Evolutionary conservation across 2,113 vertebrate genomes (phyloP).

Genomic region (Casuarius casuarius): DNA sequence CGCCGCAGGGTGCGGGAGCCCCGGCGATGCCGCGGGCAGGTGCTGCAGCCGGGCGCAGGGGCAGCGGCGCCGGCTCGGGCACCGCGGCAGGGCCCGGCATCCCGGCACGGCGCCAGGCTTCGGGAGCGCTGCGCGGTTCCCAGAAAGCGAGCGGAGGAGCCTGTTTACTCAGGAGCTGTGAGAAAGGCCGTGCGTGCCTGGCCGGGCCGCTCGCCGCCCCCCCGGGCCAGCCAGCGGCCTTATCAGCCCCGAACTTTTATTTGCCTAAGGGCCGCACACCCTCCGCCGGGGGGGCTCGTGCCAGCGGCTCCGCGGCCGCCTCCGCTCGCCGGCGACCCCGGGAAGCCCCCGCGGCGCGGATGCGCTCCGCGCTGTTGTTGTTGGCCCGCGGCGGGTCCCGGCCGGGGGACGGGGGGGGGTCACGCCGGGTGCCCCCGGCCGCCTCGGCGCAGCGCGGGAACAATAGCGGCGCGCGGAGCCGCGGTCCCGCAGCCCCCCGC

Average conservation of each 20-base stretch:
- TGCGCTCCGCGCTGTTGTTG: slow-evolving; percentile 64
- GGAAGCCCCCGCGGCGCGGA: not conserved
- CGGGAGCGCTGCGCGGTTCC: fast-evolving
- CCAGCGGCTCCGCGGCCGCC: not conserved
- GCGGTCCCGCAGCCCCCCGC: not conserved
- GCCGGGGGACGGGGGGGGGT: not conserved
- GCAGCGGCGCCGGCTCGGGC: too few species aligned
- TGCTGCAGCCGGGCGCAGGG: too few species aligned
- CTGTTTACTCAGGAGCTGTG: slow-evolving; percentile 55
- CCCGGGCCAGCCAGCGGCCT: not conserved
- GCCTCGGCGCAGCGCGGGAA: slow-evolving; percentile 79
- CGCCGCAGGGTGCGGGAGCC: too few species aligned
- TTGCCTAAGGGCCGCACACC: slow-evolving; percentile 60
- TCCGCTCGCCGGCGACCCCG: not conserved
- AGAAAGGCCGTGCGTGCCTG: not conserved
- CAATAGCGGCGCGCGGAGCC: slow-evolving; percentile 48
- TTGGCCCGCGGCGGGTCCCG: slow-evolving; percentile 46
- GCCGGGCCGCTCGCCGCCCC: not conserved
- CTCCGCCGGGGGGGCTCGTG: slow-evolving; percentile 55
- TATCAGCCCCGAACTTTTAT: slow-evolving; percentile 77
- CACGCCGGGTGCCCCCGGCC: not conserved
- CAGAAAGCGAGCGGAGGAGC: not conserved
- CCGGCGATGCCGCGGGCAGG: too few species aligned
- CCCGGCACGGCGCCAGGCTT: fast-evolving
- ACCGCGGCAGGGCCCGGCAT: not conserved